Percentiles rank a stretch among this genome's conserved stretches.
These are phyloP conservation scores for Myrmecophaga tridactyla DNA, from an alignment of 2,113 vertebrate species.

Conservation along the genomic window DNA sequence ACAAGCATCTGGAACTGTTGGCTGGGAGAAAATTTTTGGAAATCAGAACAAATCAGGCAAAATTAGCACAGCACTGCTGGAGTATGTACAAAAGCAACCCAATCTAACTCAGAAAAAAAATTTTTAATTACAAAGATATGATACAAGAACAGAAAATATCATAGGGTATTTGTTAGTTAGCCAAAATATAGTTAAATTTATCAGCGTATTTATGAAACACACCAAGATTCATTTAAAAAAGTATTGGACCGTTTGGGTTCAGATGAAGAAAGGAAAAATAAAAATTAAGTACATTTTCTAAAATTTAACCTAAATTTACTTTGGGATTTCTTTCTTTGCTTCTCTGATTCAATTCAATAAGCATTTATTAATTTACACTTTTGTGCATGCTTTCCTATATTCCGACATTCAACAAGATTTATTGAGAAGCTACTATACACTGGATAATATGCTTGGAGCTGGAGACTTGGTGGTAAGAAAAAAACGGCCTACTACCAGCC, in stretches of 20 bases:
- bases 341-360: background rate
- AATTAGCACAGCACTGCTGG: constrained; percentile 23
- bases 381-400: background rate
- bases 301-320: background rate
- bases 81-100: background rate
- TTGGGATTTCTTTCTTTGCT: constrained; percentile 10
- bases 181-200: background rate
- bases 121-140: background rate
- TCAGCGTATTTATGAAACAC: background rate
- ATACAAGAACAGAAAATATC: background rate
- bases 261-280: constrained; percentile 25
- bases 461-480: background rate
- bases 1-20: constrained; percentile 51
- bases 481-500: background rate
- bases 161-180: background rate
- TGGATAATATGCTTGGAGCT: background rate
- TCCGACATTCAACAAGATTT: constrained; percentile 18
- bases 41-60: constrained; percentile 54
- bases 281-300: background rate
- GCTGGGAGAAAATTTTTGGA: constrained; percentile 25
- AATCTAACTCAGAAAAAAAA: constrained; percentile 1
- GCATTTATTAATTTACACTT: background rate
- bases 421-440: background rate
- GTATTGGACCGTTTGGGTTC: background rate
- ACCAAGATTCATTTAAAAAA: background rate